Evolutionary conservation across 2,888 invertebrate genomes (phyloP).

Genomic region (Lutraria lutraria): DNA sequence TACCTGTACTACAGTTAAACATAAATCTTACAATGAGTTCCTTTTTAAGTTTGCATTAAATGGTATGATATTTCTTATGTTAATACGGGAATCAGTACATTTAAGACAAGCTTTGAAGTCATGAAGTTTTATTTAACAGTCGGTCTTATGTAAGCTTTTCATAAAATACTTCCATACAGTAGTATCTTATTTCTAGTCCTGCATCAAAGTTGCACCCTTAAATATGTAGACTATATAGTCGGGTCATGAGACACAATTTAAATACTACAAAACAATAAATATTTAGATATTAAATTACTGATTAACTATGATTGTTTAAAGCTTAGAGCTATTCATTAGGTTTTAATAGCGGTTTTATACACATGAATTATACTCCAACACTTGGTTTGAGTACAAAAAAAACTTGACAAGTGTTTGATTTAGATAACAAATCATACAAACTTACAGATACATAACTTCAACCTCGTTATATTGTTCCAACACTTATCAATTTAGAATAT

Average conservation of each 20-base stretch:
- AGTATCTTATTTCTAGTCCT: background rate
- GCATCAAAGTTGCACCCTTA: constrained; percentile 18
- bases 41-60: too few relatives aligned
- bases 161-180: background rate
- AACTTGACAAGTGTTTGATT: background rate
- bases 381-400: constrained; percentile 10
- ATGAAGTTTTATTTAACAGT: too few relatives aligned
- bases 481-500: too few relatives aligned
- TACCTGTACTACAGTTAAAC: too few relatives aligned
- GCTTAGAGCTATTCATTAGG: background rate
- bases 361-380: constrained; percentile 10
- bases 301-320: constrained; percentile 2
- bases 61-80: too few relatives aligned
- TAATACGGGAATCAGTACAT: too few relatives aligned
- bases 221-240: background rate
- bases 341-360: constrained; percentile 2
- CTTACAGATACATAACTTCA: background rate
- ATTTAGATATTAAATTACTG: constrained; percentile 21
- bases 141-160: too few relatives aligned
- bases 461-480: background rate
- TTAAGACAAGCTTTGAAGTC: too few relatives aligned
- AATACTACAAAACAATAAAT: constrained; percentile 4
- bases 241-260: background rate
- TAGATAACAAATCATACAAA: background rate
- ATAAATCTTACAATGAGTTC: too few relatives aligned